Evolutionary conservation across 2,113 vertebrate genomes (phyloP), one percentile per base, ranked within the genome.

Genomic region (Trogon melanurus): DNA sequence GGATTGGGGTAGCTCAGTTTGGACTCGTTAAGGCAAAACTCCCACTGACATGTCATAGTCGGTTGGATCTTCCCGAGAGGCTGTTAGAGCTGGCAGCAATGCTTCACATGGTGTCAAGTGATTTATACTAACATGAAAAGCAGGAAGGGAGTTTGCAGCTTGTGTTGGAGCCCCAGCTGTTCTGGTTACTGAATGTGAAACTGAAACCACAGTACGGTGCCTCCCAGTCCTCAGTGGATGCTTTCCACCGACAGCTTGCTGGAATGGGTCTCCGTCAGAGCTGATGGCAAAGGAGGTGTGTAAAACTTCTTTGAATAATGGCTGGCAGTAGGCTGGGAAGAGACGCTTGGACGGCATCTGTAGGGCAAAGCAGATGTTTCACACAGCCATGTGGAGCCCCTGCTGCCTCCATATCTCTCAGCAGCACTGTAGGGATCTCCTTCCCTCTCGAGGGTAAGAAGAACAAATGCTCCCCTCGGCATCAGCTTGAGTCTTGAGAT

Each of bases 1-100:
- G 51, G 34, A 7, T 47, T 90, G 85, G 75, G 47, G 56, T 80
- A 89, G 47, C 56, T 88, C 0, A 0, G 41, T 91, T 79, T 62
- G 62, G 71, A 72, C 95, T 90, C 93, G 89, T 82, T 90, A 76
- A 70, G 47, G 82, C 71, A 91, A 58, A 91, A 51, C 30, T 70
- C 54, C 29, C n/a, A 13, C 45, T 91, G 67, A 83, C 71, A 32
- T 58, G 66, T n/a, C 32, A 13, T 45, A 70, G 74, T 61, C 79
- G 85, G 87, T 45, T 72, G 87, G 54, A 50, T 72, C 72, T 79
- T 79, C 62, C 47, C 0, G 5, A 88, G 78, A 89, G 66, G 48
- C 64, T 81, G 75, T 56, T 50, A 64, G 85, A 91, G 81, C 78
- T 72, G 70, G 69, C 81, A 93, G 74, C 3, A 1, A 21, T 36